These are phyloP conservation scores for Aproaerema taeniolella DNA, from an alignment of 2,888 invertebrate species.

Conservation along the genomic window DNA sequence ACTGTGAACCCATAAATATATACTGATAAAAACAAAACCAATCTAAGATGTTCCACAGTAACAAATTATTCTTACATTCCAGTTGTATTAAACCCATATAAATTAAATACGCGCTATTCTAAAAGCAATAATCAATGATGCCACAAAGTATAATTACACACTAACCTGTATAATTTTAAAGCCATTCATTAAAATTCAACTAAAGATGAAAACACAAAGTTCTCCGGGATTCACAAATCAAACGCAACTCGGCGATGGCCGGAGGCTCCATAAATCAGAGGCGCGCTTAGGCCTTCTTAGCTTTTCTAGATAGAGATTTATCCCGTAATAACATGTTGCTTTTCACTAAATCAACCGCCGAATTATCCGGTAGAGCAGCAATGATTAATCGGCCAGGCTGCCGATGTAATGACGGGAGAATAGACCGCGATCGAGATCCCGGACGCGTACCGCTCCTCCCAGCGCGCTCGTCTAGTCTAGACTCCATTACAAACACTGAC, in stretches of 20 bases:
- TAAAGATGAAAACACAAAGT: slow-evolving; percentile 65
- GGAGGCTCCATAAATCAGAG: slow-evolving; percentile 64
- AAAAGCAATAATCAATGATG: slow-evolving; percentile 67
- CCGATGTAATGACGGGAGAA: slow-evolving; percentile 57
- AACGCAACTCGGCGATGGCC: slow-evolving; percentile 60
- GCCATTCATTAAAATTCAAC: slow-evolving; percentile 74
- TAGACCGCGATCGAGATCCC: slow-evolving; percentile 15
- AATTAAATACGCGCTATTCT: slow-evolving; percentile 46
- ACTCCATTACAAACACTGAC: too few relatives aligned
- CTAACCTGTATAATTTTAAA: slow-evolving; percentile 63
- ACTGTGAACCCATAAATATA: slow-evolving; percentile 1
- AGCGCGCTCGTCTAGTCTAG: too few relatives aligned
- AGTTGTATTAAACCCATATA: slow-evolving; percentile 31
- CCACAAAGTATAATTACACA: slow-evolving; percentile 61
- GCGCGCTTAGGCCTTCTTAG: slow-evolving; percentile 75
- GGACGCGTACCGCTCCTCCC: too few relatives aligned
- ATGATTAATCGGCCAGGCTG: slow-evolving; percentile 70
- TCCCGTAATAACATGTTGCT: slow-evolving; percentile 75
- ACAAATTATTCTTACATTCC: slow-evolving; percentile 8
- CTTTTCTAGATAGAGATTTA: slow-evolving; percentile 78
- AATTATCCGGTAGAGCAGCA: slow-evolving; percentile 74
- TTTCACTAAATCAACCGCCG: slow-evolving; percentile 76
- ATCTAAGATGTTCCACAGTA: slow-evolving; percentile 1
- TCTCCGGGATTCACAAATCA: slow-evolving; percentile 67
- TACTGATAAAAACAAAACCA: slow-evolving; percentile 1